Evolutionary conservation across 2,113 vertebrate species (phyloP), one percentile per base, ranked within the genome.

Genomic region (Alethe castanea): DNA sequence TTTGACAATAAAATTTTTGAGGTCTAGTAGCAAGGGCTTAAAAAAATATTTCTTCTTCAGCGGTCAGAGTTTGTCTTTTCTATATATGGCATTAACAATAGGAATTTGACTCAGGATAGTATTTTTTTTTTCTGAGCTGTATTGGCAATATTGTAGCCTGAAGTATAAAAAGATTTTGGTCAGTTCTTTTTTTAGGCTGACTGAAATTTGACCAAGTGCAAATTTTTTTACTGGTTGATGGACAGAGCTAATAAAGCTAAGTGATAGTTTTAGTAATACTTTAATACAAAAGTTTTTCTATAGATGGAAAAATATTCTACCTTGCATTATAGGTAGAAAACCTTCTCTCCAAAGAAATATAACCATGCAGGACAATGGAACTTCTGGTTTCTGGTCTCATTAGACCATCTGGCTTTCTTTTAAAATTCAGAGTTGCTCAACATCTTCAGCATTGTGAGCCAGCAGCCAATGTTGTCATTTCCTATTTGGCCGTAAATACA

Each of bases 401-500:
- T 71, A 89, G 57, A 92, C 73, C 65, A 72, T 94, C 83, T 95
- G 91, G 77, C 77, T 94, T 92, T 89, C 91, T 76, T 96, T 84
- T 94, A 79, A 74, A 95, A 95, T 50, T 79, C 65, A 79, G 77
- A 89, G 48, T 95, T 96, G 86, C 89, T 96, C 72, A 96, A 93
- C 69, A 81, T 94, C 70, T 96, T 92, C 83, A 88, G 88, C 2
- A 2, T 20, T 25, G 38, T 40, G 60, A 96, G 86, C 95, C 94
- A 95, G 86, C 79, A 94, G 80, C 86, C 11, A 4, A 83, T 94
- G 81, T 72, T 91, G 92, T 95, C 86, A 97, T 95, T 95, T 97
- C 96, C 96, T 95, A 90, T 91, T 94, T 94, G 94, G 92, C 95
- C 84, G 88, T 92, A 94, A 97, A 93, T 67, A 74, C 26, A 81